A percentile compares a stretch with the other conserved stretches of the same genome.
These are phyloP conservation scores for Callithrix jacchus DNA, from an alignment of 2,113 vertebrate genomes.

Conservation along the genomic window DNA sequence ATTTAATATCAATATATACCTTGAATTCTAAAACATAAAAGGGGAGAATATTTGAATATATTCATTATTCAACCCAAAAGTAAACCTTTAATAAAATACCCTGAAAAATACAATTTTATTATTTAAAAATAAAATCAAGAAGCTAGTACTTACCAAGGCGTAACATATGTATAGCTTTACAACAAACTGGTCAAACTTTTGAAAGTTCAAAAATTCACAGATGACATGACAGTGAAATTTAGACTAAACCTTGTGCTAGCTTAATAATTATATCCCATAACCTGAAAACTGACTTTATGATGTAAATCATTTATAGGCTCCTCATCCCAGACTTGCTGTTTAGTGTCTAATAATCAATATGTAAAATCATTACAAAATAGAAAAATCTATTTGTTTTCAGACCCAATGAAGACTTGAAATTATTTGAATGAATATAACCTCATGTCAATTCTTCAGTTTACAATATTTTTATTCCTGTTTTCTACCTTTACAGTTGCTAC, in stretches of 20 bases:
- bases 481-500: not conserved
- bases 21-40: not conserved
- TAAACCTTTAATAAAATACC: not conserved
- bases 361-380: not conserved
- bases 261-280: not conserved
- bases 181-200: not conserved
- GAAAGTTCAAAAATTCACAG: not conserved
- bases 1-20: not conserved
- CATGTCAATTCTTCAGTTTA: not conserved
- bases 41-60: not conserved
- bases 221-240: not conserved
- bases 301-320: not conserved
- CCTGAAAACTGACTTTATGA: not conserved
- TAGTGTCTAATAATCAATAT: not conserved
- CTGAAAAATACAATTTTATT: not conserved
- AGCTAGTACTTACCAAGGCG: not conserved
- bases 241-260: not conserved
- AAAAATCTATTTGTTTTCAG: not conserved
- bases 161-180: not conserved
- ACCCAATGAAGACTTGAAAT: not conserved
- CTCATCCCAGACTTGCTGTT: not conserved
- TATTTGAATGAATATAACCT: not conserved
- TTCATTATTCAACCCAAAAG: not conserved
- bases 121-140: slow-evolving; percentile 20
- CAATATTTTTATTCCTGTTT: not conserved